Evolutionary conservation across 1,140 invertebrate species (phyloP).

Genomic region (Armadillidium nasatum): DNA sequence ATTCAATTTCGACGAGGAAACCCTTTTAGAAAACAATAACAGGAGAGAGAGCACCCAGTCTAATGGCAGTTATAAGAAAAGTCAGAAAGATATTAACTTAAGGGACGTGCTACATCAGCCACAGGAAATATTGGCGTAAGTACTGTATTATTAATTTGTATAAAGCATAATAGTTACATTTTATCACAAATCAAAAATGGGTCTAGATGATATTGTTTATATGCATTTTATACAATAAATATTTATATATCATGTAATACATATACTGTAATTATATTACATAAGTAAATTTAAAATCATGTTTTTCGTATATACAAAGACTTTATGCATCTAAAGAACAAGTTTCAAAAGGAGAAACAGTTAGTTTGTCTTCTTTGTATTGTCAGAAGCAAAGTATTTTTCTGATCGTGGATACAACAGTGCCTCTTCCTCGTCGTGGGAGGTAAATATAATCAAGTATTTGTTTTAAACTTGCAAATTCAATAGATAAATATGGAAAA

Average conservation of each 20-base stretch:
- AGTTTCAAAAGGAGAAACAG: conserved; percentile 55
- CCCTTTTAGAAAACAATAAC: background rate
- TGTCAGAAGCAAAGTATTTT: conserved; percentile 59
- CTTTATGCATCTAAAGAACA: conserved; percentile 59
- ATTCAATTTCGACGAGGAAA: conserved; percentile 24
- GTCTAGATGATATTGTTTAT: background rate
- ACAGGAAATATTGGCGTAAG: conserved; percentile 53
- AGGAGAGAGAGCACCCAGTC: conserved; percentile 19
- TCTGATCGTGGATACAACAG: conserved; percentile 61
- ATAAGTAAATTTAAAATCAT: background rate
- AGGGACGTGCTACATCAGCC: conserved; percentile 54
- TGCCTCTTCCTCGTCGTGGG: conserved; percentile 52
- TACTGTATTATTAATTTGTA: background rate
- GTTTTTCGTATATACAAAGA: conserved; percentile 38
- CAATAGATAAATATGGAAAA: no score
- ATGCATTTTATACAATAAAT: background rate
- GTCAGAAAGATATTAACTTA: conserved; percentile 36
- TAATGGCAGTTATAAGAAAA: background rate
- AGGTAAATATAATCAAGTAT: conserved; percentile 1
- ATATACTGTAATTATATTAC: background rate
- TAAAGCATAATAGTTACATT: background rate
- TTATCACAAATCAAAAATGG: background rate
- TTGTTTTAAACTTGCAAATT: no score
- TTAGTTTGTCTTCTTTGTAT: conserved; percentile 56
- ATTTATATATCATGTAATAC: background rate